Evolutionary conservation across 2,113 vertebrate genomes (phyloP), one percentile per base, ranked within the genome.

Genomic region (Scatophagus argus): DNA sequence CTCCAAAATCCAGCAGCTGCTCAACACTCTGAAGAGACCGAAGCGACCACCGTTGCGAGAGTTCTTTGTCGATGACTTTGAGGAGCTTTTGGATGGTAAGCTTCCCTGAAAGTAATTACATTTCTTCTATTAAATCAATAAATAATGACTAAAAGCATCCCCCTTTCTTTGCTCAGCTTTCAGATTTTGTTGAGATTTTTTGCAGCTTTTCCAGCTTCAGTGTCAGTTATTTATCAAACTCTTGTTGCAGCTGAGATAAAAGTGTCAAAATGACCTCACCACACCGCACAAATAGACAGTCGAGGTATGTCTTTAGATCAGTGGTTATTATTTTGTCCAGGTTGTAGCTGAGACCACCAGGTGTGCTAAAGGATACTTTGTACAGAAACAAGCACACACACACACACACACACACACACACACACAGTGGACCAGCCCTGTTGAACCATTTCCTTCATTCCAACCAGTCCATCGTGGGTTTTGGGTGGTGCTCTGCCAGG

Each of bases 1-100:
- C 69, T 98, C 97, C 77, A 99, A 98, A 93, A 99, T 99, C 92
- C 98, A 99, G 90, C 98, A 99, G 93, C 95, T 99, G 74, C 95
- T 99, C 14, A 98, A 99, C 84, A 99, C 98, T 16, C 93, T 99
- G 91, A 98, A 98, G 94, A 95, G 96, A 87, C 97, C 98, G 4
- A 99, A 99, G 89, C 96, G 97, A 13, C 97, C 96, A 1, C 97
- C 98, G 0, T 85, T 99, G 85, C 95, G 96, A 79, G 98, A 99
- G 73, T 99, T 99, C 94, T 99, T 99, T 62, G 93, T 99, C 74
- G 98, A 99, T 44, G 98, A 99, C 91, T 97, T 96, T 77, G 97
- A 99, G 93, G 98, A 98, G 59, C 93, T 98, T 29, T 85, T 99
- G 64, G 97, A 98, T 93, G 98, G 98, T 99, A 93, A 90, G 91